Conservation (phyloP, 2,113 vertebrate species). For the Dryoscopus gambensis region DNA sequence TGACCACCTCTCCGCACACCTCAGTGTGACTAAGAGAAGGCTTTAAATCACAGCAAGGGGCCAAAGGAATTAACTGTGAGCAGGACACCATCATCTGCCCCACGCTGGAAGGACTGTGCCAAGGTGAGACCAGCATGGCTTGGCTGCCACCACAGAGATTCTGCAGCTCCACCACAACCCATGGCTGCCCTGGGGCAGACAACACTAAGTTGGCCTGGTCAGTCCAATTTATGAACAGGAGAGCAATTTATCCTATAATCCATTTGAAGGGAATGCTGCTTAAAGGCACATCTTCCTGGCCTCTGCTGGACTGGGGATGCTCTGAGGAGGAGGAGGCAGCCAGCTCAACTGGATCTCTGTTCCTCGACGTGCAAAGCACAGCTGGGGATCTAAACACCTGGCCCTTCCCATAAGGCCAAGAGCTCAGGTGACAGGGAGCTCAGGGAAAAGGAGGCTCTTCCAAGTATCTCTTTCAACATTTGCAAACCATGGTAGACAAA, state of each 20-base stretch:
- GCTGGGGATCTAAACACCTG: neutral
- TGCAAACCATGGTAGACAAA: neutral
- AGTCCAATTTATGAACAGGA: neutral
- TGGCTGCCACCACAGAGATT: neutral
- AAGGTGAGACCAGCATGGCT: neutral
- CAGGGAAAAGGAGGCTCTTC: neutral
- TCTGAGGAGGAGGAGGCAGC: neutral
- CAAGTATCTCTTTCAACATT: neutral
- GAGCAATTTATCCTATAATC: neutral
- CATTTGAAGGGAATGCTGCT: neutral
- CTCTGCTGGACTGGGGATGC: neutral
- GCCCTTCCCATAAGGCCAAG: neutral
- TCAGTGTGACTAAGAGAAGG: neutral
- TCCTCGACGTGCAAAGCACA: neutral
- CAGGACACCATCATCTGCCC: neutral
- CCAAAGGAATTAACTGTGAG: neutral
- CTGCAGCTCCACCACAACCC: neutral
- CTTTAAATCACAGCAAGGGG: neutral
- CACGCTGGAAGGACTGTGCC: accelerated
- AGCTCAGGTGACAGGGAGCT: neutral
- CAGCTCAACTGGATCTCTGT: neutral
- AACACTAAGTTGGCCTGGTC: neutral
- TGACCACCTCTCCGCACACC: neutral
- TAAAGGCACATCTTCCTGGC: neutral
- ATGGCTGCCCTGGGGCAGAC: neutral